Evolutionary conservation across 2,888 invertebrate species (phyloP).

Genomic region (Andricus quercusramuli): DNA sequence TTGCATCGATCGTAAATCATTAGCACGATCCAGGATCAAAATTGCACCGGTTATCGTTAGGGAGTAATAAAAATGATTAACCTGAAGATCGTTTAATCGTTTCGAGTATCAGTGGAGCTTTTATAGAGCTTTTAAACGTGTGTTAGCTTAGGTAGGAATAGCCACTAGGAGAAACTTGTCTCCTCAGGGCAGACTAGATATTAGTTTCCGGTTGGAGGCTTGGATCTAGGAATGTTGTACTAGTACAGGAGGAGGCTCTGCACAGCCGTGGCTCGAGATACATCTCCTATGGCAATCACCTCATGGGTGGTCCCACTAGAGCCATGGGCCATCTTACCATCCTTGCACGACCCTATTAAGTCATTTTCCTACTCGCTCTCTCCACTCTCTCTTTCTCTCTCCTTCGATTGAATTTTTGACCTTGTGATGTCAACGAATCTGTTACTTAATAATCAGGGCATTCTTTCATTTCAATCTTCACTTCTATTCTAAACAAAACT

Average conservation of each 20-base stretch:
- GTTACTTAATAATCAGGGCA: no score
- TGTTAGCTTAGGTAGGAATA: conserved; percentile 5
- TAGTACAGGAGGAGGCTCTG: conserved; percentile 54
- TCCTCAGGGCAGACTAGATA: conserved; percentile 39
- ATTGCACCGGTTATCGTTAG: neutral
- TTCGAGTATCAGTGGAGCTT: neutral
- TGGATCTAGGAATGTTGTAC: conserved; percentile 68
- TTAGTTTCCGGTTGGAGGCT: conserved; percentile 61
- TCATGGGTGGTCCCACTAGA: conserved; percentile 72
- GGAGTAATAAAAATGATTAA: neutral
- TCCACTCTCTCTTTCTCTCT: neutral
- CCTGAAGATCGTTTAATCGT: neutral
- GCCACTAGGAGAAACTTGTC: conserved; percentile 13
- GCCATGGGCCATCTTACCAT: conserved; percentile 65
- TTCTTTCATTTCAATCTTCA: no score
- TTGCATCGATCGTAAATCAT: neutral
- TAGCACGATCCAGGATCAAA: conserved; percentile 1
- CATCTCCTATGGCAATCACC: conserved; percentile 73
- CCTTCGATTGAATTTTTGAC: conserved; percentile 3
- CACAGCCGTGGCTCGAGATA: conserved; percentile 56
- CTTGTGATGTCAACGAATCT: neutral
- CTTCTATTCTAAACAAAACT: no score
- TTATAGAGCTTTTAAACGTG: neutral
- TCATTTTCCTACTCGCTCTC: conserved; percentile 48
- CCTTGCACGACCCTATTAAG: conserved; percentile 53